These are phyloP conservation scores for Pandion haliaetus DNA, from an alignment of 2,113 vertebrate genomes.

Conservation along the genomic window DNA sequence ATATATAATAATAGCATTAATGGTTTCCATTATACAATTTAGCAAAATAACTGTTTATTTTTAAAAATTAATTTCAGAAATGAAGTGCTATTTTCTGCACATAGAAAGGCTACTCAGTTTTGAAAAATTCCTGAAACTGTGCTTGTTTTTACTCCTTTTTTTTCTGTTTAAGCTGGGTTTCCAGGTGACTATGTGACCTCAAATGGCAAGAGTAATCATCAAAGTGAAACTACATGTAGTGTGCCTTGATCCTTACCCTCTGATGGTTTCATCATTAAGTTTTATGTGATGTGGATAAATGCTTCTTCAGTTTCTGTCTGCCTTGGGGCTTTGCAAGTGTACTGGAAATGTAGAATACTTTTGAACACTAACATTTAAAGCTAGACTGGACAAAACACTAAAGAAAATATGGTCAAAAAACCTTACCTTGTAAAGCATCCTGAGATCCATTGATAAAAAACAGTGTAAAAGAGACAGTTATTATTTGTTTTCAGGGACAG, in stretches of 20 bases:
- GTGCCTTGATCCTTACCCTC: background rate
- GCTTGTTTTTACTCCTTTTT: background rate
- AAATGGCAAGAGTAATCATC: background rate
- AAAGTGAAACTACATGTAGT: background rate
- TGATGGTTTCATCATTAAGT: background rate
- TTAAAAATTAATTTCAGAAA: background rate
- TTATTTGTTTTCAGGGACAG: background rate
- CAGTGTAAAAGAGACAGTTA: background rate
- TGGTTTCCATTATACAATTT: background rate
- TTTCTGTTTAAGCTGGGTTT: background rate
- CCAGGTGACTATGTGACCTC: background rate
- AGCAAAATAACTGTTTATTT: background rate
- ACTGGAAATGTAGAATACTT: background rate
- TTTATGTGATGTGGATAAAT: background rate
- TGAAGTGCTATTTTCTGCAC: background rate
- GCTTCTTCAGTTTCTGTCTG: background rate
- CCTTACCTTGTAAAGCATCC: background rate
- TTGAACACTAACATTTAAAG: background rate
- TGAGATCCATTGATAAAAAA: background rate
- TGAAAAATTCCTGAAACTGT: background rate
- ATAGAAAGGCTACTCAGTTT: background rate
- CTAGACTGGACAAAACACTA: background rate
- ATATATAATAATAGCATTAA: background rate
- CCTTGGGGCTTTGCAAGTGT: background rate
- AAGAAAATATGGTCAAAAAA: background rate